Conservation (phyloP, 2,888 invertebrate genomes). For the Molorchus minor region DNA sequence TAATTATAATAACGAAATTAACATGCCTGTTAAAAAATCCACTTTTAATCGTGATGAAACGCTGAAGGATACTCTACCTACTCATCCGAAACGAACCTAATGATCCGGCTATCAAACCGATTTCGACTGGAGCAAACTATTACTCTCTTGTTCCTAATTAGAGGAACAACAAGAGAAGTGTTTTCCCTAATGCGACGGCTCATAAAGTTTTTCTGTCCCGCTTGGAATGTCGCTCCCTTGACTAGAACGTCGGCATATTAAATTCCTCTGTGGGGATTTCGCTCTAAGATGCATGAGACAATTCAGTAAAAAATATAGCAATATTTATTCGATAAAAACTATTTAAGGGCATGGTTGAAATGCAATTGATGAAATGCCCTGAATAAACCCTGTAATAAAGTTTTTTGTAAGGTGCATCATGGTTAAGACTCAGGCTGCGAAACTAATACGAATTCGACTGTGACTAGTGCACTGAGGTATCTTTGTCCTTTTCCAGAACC, state of each 20-base stretch:
- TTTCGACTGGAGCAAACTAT: conserved; percentile 6
- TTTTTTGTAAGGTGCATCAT: no score
- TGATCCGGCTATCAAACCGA: not conserved
- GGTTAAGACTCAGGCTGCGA: no score
- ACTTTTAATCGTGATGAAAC: not conserved
- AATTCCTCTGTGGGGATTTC: not conserved
- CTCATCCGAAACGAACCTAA: not conserved
- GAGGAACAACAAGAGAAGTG: conserved; percentile 27
- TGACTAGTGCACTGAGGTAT: no score
- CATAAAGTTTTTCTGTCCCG: conserved; percentile 2
- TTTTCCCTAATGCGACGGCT: conserved; percentile 27
- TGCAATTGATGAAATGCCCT: no score
- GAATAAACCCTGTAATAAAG: no score
- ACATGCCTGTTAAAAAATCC: not conserved
- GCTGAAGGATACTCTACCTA: no score
- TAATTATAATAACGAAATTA: conserved; percentile 10
- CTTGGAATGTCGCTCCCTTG: not conserved
- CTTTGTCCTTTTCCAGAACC: no score
- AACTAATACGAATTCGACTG: no score
- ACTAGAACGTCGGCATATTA: conserved; percentile 2
- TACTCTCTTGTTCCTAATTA: conserved; percentile 34
- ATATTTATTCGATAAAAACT: no score
- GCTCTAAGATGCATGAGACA: no score
- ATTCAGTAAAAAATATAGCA: no score
- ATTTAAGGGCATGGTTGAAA: no score